Conservation (phyloP, 2,888 invertebrate genomes). For the Tenodera sinensis region DNA sequence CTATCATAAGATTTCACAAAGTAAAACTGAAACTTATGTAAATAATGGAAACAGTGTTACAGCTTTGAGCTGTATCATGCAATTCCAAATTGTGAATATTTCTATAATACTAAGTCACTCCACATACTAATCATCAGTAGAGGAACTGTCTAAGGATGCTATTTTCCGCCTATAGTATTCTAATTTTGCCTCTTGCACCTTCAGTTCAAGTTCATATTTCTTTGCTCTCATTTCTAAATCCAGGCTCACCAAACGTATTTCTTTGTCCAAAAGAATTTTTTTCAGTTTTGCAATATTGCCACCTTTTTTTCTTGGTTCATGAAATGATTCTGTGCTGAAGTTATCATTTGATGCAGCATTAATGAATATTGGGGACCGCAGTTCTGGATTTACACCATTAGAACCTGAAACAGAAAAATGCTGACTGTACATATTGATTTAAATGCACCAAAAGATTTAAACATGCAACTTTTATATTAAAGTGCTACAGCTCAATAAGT, state of each 20-base stretch:
- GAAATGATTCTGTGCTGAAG: background rate
- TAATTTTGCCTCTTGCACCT: constrained; percentile 27
- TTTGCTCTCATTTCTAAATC: constrained; percentile 26
- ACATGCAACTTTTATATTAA: too few species aligned
- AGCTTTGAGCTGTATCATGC: background rate
- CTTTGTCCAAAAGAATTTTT: constrained; percentile 18
- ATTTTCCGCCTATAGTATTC: constrained; percentile 26
- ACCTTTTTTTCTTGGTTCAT: constrained; percentile 16
- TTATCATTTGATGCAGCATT: background rate
- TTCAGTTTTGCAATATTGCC: constrained; percentile 13
- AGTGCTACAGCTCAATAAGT: too few species aligned
- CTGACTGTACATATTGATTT: too few species aligned
- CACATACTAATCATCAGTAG: background rate
- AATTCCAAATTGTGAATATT: background rate
- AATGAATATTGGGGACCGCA: background rate
- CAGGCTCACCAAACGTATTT: constrained; percentile 22
- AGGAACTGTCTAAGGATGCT: background rate
- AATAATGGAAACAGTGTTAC: background rate
- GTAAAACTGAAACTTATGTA: background rate
- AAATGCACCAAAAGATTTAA: too few species aligned
- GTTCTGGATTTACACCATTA: background rate
- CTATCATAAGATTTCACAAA: background rate
- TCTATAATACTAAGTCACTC: constrained; percentile 28
- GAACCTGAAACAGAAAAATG: constrained; percentile 2
- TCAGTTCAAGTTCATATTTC: constrained; percentile 24